phyloP scores from a whole-genome alignment of 2,888 invertebrate species.

The Pandemis cinnamomeana region DNA sequence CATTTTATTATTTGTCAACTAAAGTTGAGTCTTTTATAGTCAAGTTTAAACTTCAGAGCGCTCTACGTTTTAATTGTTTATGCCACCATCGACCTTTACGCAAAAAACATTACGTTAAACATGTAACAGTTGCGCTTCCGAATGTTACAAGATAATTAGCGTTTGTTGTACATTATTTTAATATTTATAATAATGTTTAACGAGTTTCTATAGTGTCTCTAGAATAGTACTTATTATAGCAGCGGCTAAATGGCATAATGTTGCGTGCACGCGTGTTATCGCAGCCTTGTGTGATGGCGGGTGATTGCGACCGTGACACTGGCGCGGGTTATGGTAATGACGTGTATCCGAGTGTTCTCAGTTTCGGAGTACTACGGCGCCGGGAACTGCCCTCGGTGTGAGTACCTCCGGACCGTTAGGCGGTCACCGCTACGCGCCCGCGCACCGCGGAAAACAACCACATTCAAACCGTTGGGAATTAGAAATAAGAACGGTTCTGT shows the following conservation, averaged over 20 bases:
- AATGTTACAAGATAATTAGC: slow-evolving; percentile 8
- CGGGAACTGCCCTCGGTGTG: slow-evolving; percentile 65
- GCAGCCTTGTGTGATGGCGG: slow-evolving; percentile 76
- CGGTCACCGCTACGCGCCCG: slow-evolving; percentile 73
- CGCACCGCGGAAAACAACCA: slow-evolving; percentile 61
- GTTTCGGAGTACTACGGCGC: slow-evolving; percentile 60
- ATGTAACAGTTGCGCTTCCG: background rate
- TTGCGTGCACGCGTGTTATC: slow-evolving; percentile 72
- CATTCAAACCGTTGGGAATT: slow-evolving; percentile 63
- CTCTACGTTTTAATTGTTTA: too few relatives aligned
- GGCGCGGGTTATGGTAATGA: slow-evolving; percentile 74
- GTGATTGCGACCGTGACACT: slow-evolving; percentile 79
- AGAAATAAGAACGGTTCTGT: slow-evolving; percentile 45
- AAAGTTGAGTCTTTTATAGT: background rate
- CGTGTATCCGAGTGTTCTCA: slow-evolving; percentile 54
- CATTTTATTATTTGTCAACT: slow-evolving; percentile 3
- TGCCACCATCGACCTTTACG: background rate
- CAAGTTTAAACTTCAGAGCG: background rate
- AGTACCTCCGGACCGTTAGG: slow-evolving; percentile 76
- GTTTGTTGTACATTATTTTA: background rate
- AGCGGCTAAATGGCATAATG: slow-evolving; percentile 60
- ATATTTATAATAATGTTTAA: background rate
- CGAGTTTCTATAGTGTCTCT: slow-evolving; percentile 12
- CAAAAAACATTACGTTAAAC: slow-evolving; percentile 3
- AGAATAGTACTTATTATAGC: slow-evolving; percentile 51